Conservation (phyloP, 2,888 invertebrate species). For the Drosophila colorata region DNA sequence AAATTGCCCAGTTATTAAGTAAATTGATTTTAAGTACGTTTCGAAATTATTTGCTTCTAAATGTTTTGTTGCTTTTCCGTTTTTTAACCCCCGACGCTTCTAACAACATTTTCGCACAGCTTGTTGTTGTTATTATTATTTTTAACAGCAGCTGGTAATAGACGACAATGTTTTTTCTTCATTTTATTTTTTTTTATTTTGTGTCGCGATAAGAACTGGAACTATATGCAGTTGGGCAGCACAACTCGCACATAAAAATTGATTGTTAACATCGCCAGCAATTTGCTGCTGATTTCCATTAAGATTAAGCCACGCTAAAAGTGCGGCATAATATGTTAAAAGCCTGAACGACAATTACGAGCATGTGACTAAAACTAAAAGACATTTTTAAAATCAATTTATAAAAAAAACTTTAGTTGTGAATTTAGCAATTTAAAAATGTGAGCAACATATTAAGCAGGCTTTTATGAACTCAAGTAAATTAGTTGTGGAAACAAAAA, state of each 20-base stretch:
- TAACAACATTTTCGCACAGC: conserved; percentile 22
- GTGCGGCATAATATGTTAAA: conserved; percentile 34
- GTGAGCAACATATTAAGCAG: too few relatives aligned
- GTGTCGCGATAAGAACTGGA: conserved; percentile 45
- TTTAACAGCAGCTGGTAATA: conserved; percentile 2
- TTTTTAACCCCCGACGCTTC: conserved; percentile 13
- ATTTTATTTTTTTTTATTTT: not conserved
- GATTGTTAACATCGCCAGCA: conserved; percentile 70
- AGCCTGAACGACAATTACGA: conserved; percentile 14
- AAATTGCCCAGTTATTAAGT: conserved; percentile 85
- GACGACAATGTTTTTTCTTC: conserved; percentile 11
- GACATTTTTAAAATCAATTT: not conserved
- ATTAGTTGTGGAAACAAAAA: not conserved
- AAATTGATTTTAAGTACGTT: conserved; percentile 85
- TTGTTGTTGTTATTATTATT: conserved; percentile 31
- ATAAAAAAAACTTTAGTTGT: too few relatives aligned
- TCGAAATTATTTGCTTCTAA: conserved; percentile 81
- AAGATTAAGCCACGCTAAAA: conserved; percentile 50
- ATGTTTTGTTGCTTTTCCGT: conserved; percentile 68
- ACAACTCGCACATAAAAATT: conserved; percentile 51
- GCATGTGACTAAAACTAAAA: conserved; percentile 11
- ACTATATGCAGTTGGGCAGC: conserved; percentile 28
- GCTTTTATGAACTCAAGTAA: not conserved
- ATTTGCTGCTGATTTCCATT: conserved; percentile 66
- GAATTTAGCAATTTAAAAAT: too few relatives aligned